Percentiles rank a stretch among this genome's conserved stretches.
phyloP scores from a whole-genome alignment of 2,888 invertebrate genomes.

The Strigamia maritima region DNA sequence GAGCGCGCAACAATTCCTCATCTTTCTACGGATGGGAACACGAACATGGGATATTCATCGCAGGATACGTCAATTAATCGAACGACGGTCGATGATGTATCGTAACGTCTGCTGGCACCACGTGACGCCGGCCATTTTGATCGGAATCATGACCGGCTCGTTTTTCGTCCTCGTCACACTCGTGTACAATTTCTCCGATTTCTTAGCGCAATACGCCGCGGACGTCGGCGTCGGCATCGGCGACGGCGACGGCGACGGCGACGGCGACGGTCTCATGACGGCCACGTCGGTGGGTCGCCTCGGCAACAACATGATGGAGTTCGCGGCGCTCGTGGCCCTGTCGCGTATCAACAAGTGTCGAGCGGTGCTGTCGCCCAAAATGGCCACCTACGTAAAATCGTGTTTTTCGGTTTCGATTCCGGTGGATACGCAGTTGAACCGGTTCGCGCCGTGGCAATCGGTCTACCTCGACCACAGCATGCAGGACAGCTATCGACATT shows the following conservation, averaged over 20 bases:
- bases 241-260: not conserved
- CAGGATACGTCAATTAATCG: not conserved
- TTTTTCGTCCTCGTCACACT: too few relatives aligned
- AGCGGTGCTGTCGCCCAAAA: not conserved
- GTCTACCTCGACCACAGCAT: not conserved
- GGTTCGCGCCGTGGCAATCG: not conserved
- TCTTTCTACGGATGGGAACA: not conserved
- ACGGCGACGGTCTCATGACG: not conserved
- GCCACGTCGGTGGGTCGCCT: constrained; percentile 38
- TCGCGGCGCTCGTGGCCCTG: constrained; percentile 41
- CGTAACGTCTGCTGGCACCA: too few relatives aligned
- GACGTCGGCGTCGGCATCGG: not conserved
- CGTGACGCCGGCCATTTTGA: too few relatives aligned
- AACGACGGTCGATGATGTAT: not conserved
- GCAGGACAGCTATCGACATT: not conserved
- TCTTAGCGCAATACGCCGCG: too few relatives aligned
- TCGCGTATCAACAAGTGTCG: constrained; percentile 6
- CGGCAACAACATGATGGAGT: constrained; percentile 42
- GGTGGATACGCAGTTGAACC: not conserved
- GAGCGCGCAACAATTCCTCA: too few relatives aligned
- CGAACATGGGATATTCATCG: too few relatives aligned
- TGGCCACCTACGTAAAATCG: not conserved
- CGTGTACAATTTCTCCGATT: too few relatives aligned
- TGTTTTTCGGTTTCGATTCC: constrained; percentile 28
- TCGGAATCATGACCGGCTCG: too few relatives aligned